Base-by-base conservation (phyloP, 1,140 invertebrate species). In the Drosophila novamexicana region DNA sequence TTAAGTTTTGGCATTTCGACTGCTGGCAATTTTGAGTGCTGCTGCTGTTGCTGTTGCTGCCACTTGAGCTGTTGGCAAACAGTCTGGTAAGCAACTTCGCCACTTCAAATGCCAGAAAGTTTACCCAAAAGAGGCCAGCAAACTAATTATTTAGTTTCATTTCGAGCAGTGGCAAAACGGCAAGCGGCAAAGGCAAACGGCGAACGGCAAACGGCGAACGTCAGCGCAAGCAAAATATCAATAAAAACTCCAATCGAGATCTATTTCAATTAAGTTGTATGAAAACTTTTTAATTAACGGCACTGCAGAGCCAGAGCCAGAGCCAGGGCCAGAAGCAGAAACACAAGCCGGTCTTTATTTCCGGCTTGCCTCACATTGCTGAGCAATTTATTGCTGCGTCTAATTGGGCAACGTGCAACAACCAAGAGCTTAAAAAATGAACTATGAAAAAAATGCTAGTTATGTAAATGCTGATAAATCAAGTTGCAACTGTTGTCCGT, bases 61-160 rank as follows among this genome's bases (percentile, higher is more conserved):
- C 84, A 75, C 83, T 86, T 68, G 83, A 86, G 82, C 76, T 86
- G 82, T 88, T 86, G 71, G 83, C 83, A 86, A 88, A 88, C 84
- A 88, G 83, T 79, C 81, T 83, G 84, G 61, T 62, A 83, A 56
- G 59, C 77, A 77, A 86, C 76, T 88, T 88, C 84, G 63, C 65
- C 75, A 81, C 80, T 89, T 88, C 37, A 88, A 89, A 81, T 83
- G 84, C 76, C 79, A 65, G 54, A 86, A 88, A 88, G 83, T 88
- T 86, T 83, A 71, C 49, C 83, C 75, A 80, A 86, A 88, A 88
- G 83, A 89, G 80, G 83, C 83, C 77, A 89, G 84, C 84, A 89
- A 88, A 88, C 83, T 88, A 88, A 88, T 88, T 88, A 88, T 89
- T 89, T 88, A 88, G 83, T 88, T 88, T 88, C 83, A 81, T 81